Evolutionary conservation across 2,888 invertebrate genomes (phyloP).

Genomic region (Norana najaformis): DNA sequence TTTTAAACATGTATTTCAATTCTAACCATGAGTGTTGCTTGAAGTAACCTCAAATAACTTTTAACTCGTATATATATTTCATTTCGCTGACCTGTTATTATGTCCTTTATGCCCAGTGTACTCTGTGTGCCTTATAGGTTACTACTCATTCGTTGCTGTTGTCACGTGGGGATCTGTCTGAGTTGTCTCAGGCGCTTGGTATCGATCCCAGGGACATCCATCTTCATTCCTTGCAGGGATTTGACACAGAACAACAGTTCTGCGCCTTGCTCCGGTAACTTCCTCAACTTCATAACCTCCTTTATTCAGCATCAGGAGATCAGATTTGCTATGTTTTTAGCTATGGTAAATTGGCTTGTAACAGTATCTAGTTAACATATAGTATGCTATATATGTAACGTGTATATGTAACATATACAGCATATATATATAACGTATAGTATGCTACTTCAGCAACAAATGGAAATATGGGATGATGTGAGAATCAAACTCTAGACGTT

Average conservation of each 20-base stretch:
- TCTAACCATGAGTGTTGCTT: too few species aligned
- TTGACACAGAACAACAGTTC: constrained; percentile 57
- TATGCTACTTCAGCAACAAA: too few species aligned
- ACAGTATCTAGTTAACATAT: too few species aligned
- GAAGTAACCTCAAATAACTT: too few species aligned
- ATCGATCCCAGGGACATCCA: constrained; percentile 40
- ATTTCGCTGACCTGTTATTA: too few species aligned
- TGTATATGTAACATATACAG: too few species aligned
- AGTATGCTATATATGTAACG: too few species aligned
- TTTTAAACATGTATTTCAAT: too few species aligned
- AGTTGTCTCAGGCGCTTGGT: constrained; percentile 41
- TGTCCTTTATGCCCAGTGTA: not conserved
- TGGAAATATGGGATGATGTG: too few species aligned
- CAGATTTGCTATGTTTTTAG: not conserved
- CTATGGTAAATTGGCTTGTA: not conserved
- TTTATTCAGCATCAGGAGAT: constrained; percentile 24
- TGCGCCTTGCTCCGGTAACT: constrained; percentile 47
- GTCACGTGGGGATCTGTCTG: constrained; percentile 43
- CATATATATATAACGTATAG: too few species aligned
- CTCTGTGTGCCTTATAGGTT: constrained; percentile 44
- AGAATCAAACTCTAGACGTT: too few species aligned
- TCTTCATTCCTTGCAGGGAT: constrained; percentile 49
- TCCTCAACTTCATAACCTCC: not conserved
- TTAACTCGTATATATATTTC: not conserved
- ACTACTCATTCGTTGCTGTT: constrained; percentile 53